These are phyloP conservation scores for Syngnathus rostellatus DNA, from an alignment of 2,797 vertebrate species.

Conservation along the genomic window DNA sequence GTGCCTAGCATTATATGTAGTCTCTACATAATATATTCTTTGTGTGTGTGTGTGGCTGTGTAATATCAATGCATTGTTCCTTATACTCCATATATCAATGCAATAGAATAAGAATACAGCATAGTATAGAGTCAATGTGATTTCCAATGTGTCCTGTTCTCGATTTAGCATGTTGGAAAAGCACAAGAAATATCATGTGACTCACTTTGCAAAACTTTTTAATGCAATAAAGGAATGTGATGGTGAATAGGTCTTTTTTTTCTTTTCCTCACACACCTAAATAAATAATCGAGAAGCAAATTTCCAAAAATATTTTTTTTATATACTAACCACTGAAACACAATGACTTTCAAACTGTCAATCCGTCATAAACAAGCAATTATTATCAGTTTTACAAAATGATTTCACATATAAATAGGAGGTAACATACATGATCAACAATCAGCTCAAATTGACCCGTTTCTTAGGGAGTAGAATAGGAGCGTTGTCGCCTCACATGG, in stretches of 20 bases:
- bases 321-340: not conserved
- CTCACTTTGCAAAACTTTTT: conserved; percentile 4
- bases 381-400: not conserved
- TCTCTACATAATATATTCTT: conserved; percentile 38
- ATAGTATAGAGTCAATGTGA: not conserved
- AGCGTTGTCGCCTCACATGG: not conserved
- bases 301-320: not conserved
- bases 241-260: conserved; percentile 8
- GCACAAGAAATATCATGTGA: conserved; percentile 5
- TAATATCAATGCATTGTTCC: conserved; percentile 34
- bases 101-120: conserved; percentile 28
- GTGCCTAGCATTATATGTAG: conserved; percentile 50
- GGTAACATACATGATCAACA: not conserved
- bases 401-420: not conserved
- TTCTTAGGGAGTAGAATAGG: not conserved
- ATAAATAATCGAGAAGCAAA: not conserved
- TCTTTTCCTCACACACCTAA: not conserved
- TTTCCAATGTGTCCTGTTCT: not conserved
- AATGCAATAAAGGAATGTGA: conserved; percentile 35
- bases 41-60: conserved; percentile 51
- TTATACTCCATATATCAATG: conserved; percentile 34
- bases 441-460: not conserved
- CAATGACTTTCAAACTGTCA: not conserved
- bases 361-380: not conserved
- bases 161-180: not conserved